A percentile compares a stretch with the other conserved stretches of the same genome.
These are phyloP conservation scores for Eristalis intricaria DNA, from an alignment of 2,888 invertebrate genomes.

Conservation along the genomic window DNA sequence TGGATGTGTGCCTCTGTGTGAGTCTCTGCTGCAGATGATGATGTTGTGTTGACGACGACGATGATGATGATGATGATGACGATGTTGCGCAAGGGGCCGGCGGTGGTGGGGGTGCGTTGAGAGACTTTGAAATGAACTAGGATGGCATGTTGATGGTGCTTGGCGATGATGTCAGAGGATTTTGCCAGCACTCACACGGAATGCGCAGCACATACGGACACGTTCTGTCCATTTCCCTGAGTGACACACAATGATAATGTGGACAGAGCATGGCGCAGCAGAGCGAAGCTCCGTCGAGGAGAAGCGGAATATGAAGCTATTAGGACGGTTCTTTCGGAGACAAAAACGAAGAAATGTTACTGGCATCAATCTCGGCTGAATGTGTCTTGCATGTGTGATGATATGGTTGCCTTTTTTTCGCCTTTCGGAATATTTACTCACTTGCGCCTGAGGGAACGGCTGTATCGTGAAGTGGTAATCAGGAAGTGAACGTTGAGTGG, in stretches of 20 bases:
- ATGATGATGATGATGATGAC: constrained; percentile 23
- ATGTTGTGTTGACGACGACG: constrained; percentile 16
- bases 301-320: constrained; percentile 32
- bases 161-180: constrained; percentile 64
- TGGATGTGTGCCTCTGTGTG: background rate
- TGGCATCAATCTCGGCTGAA: constrained; percentile 42
- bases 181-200: constrained; percentile 31
- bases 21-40: constrained; percentile 40
- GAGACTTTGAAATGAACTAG: constrained; percentile 13
- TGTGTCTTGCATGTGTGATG: constrained; percentile 23
- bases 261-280: background rate
- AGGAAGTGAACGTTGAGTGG: background rate
- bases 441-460: constrained; percentile 5
- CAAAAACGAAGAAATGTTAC: constrained; percentile 13
- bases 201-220: constrained; percentile 47
- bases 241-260: constrained; percentile 62
- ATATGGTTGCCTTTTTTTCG: background rate
- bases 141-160: constrained; percentile 32
- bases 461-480: background rate
- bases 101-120: background rate
- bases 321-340: background rate
- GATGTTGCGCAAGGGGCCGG: constrained; percentile 23
- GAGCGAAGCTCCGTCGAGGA: constrained; percentile 1
- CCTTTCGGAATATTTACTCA: constrained; percentile 35
- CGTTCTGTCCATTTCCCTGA: constrained; percentile 53